These are phyloP conservation scores for Cryptus armator DNA, from an alignment of 2,888 invertebrate species.

Conservation along the genomic window DNA sequence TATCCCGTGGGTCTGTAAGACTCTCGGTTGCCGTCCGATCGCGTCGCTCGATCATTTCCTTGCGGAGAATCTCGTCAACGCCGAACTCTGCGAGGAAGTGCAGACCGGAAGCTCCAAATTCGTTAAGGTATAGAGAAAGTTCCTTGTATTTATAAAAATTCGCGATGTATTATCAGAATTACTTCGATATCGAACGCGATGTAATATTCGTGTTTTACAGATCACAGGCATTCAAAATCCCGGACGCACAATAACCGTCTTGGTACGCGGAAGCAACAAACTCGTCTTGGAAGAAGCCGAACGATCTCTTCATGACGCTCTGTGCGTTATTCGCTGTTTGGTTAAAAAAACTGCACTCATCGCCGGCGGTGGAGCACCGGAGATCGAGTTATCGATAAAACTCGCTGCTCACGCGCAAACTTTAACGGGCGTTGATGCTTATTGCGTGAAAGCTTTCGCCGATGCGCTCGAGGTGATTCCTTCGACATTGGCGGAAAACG, in stretches of 20 bases:
- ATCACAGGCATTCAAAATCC: conserved; percentile 94
- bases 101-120: conserved; percentile 95
- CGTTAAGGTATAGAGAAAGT: conserved; percentile 89
- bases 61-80: conserved; percentile 95
- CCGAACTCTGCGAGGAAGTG: conserved; percentile 98
- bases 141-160: not conserved
- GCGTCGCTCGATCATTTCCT: conserved; percentile 99
- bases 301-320: conserved; percentile 93
- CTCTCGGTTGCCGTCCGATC: conserved; percentile 96
- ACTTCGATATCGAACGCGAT: conserved; percentile 1
- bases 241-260: conserved; percentile 96
- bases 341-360: conserved; percentile 96
- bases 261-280: conserved; percentile 96
- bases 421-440: conserved; percentile 96
- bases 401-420: conserved; percentile 93
- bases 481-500: conserved; percentile 96
- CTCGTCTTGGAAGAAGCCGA: conserved; percentile 93
- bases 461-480: conserved; percentile 98
- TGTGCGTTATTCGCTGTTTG: conserved; percentile 97
- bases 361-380: conserved; percentile 99
- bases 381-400: conserved; percentile 96
- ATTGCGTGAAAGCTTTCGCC: conserved; percentile 97
- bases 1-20: conserved; percentile 98
- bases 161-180: not conserved
- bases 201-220: conserved; percentile 81